Conservation (phyloP, 2,888 invertebrate genomes). For the Catocala fraxini region DNA sequence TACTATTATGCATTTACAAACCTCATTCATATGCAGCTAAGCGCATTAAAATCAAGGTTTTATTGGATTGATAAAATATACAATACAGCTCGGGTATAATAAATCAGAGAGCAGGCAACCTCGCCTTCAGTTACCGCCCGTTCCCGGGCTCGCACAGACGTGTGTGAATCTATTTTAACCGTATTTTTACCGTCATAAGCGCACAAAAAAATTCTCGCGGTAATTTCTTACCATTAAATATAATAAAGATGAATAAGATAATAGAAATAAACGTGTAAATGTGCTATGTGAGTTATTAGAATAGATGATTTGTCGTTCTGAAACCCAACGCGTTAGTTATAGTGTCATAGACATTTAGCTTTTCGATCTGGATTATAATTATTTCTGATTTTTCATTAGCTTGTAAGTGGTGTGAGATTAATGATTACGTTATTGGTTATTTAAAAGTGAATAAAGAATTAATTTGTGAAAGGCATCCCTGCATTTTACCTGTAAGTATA, state of each 20-base stretch:
- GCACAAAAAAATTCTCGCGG: conserved; percentile 40
- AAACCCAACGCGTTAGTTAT: conserved; percentile 20
- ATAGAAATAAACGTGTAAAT: conserved; percentile 15
- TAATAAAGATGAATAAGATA: conserved; percentile 52
- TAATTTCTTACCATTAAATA: conserved; percentile 26
- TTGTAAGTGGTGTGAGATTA: background rate
- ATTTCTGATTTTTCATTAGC: conserved; percentile 22
- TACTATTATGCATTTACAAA: background rate
- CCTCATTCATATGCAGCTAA: conserved; percentile 4
- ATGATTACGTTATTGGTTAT: conserved; percentile 3
- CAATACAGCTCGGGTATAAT: conserved; percentile 24
- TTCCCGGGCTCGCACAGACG: conserved; percentile 62
- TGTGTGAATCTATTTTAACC: conserved; percentile 1
- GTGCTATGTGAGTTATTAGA: conserved; percentile 10
- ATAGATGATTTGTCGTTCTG: conserved; percentile 10
- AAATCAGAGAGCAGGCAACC: conserved; percentile 33
- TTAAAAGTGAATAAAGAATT: conserved; percentile 5
- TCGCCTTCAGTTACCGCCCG: conserved; percentile 74
- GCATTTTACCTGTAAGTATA: conserved; percentile 14
- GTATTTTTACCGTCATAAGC: conserved; percentile 33
- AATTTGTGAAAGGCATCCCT: background rate
- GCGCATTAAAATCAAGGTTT: conserved; percentile 8
- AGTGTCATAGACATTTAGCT: conserved; percentile 11
- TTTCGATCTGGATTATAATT: conserved; percentile 9
- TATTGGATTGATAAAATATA: conserved; percentile 15